Evolutionary conservation across 2,113 vertebrate species (phyloP).

Genomic region (Hemiprocne comata): DNA sequence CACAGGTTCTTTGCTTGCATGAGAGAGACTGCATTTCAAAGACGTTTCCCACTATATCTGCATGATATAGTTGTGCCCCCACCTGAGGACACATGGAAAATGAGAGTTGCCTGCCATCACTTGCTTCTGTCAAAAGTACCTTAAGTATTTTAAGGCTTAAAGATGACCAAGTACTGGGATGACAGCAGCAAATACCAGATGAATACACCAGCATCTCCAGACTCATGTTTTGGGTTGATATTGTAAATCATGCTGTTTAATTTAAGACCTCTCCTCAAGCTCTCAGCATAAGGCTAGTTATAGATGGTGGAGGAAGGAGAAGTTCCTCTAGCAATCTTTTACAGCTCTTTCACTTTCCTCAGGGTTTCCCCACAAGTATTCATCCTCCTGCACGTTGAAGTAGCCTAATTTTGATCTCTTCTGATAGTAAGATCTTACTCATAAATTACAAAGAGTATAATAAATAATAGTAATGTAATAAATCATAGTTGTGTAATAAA

Average conservation of each 20-base stretch:
- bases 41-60: not conserved
- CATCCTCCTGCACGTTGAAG: not conserved
- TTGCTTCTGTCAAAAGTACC: not conserved
- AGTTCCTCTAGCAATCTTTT: not conserved
- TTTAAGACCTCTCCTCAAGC: not conserved
- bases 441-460: not conserved
- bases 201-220: not conserved
- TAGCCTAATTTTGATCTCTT: not conserved
- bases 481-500: not conserved
- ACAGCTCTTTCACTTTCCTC: not conserved
- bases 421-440: not conserved
- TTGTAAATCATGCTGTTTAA: not conserved
- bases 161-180: not conserved
- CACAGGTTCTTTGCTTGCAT: conserved; percentile 18
- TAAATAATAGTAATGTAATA: not conserved
- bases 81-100: not conserved
- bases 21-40: not conserved
- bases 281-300: not conserved
- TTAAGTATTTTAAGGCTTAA: not conserved
- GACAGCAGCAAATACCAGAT: not conserved
- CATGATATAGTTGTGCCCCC: too few relatives aligned
- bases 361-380: not conserved
- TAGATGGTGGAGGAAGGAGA: not conserved
- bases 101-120: conserved; percentile 1
- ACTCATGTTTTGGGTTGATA: not conserved